Conservation (phyloP, 2,888 invertebrate genomes). For the Hirtodrosophila trivittata region DNA sequence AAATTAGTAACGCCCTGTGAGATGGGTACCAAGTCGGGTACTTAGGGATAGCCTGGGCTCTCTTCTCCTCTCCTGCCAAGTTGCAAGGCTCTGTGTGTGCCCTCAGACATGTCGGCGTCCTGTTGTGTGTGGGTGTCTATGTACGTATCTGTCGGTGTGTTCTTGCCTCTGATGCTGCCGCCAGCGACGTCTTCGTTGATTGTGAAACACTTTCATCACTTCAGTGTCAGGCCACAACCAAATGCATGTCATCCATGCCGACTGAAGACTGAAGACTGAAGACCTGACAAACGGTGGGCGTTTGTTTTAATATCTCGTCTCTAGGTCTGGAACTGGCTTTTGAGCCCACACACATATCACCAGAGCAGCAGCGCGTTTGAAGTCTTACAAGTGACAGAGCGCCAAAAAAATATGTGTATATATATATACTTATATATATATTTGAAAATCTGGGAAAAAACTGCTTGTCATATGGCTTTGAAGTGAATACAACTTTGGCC, state of each 20-base stretch:
- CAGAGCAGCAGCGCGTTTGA: conserved; percentile 37
- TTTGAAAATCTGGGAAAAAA: conserved; percentile 1
- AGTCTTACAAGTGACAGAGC: conserved; percentile 44
- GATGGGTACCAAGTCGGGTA: conserved; percentile 4
- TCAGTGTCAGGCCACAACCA: conserved; percentile 55
- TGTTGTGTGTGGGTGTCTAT: conserved; percentile 51
- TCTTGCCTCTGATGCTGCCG: conserved; percentile 59
- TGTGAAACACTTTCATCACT: conserved; percentile 80
- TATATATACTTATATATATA: no score
- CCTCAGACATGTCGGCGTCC: conserved; percentile 59
- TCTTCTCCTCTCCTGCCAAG: no score
- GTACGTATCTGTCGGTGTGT: conserved; percentile 3
- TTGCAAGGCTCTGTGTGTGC: conserved; percentile 18
- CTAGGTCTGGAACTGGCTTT: conserved; percentile 45
- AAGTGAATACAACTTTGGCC: conserved; percentile 35
- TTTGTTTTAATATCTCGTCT: conserved; percentile 65
- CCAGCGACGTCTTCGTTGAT: conserved; percentile 67
- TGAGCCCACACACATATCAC: conserved; percentile 49
- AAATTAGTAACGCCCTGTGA: conserved; percentile 78
- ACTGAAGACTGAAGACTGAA: conserved; percentile 44
- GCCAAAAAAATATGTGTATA: conserved; percentile 14
- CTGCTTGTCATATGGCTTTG: conserved; percentile 41
- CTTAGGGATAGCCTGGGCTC: background rate
- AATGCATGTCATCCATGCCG: conserved; percentile 66
- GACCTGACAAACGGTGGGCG: conserved; percentile 65